Evolutionary conservation across 2,888 invertebrate species (phyloP).

Genomic region (Isoperla grammatica): DNA sequence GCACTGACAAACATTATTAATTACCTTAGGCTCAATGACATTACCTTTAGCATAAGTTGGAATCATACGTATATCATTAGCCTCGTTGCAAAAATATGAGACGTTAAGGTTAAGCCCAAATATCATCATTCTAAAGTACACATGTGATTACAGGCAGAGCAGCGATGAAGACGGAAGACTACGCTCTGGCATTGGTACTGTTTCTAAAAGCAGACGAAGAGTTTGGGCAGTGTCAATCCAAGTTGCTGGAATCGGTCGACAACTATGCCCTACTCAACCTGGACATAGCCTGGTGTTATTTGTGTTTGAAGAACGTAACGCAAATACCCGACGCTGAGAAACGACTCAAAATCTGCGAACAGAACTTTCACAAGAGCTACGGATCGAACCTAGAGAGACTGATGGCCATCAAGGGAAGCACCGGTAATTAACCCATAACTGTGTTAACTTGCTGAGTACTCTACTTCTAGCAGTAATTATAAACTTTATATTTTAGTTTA

Average conservation of each 20-base stretch:
- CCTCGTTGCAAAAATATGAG: too few species aligned
- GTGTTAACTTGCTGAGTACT: too few species aligned
- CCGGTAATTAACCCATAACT: too few species aligned
- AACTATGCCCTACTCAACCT: conserved; percentile 78
- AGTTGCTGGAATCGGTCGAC: conserved; percentile 64
- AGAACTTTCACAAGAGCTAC: conserved; percentile 58
- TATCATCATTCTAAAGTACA: too few species aligned
- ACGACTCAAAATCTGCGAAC: conserved; percentile 61
- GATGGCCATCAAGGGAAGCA: conserved; percentile 52
- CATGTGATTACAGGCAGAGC: conserved; percentile 49
- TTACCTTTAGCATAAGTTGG: too few species aligned
- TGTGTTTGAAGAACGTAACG: conserved; percentile 64
- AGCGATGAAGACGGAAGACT: conserved; percentile 59
- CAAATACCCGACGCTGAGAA: conserved; percentile 68
- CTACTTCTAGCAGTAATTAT: too few species aligned
- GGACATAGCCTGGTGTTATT: conserved; percentile 87
- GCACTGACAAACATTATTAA: too few species aligned
- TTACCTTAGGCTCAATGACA: too few species aligned
- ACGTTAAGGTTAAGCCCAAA: too few species aligned
- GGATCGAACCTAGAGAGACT: conserved; percentile 59
- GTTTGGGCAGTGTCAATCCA: conserved; percentile 60
- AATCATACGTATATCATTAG: too few species aligned
- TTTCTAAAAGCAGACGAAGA: conserved; percentile 72
- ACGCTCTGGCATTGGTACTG: conserved; percentile 63
- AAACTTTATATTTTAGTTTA: too few species aligned